phyloP scores from a whole-genome alignment of 2,113 vertebrate species.

The Rhea pennata region DNA sequence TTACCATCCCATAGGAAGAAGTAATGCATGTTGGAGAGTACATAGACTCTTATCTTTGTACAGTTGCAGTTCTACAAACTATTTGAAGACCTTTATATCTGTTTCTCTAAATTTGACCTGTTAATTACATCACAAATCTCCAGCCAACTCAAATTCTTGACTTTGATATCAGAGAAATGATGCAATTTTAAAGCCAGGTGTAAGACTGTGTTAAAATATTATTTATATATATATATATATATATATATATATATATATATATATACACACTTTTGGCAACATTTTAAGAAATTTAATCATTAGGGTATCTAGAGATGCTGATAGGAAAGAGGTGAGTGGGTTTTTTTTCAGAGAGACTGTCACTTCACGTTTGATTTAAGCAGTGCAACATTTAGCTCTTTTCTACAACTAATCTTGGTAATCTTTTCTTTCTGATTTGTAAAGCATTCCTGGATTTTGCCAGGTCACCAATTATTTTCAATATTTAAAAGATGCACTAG shows the following conservation, averaged over 20 bases:
- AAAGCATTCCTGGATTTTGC: neutral
- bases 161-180: neutral
- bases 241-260: too few species aligned
- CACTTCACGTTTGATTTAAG: neutral
- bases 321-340: neutral
- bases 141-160: neutral
- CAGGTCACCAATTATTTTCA: neutral
- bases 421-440: neutral
- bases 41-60: neutral
- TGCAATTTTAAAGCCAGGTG: neutral
- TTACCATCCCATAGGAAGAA: neutral
- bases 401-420: neutral
- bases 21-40: neutral
- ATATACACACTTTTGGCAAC: neutral
- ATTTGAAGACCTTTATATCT: neutral
- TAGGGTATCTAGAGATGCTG: neutral
- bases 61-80: neutral
- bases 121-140: neutral
- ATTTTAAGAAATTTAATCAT: neutral
- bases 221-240: too few species aligned
- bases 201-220: neutral
- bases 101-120: neutral
- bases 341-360: neutral
- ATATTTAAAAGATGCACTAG: neutral
- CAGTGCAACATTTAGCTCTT: neutral